phyloP scores from a whole-genome alignment of 1,140 invertebrate genomes.

The Helicoverpa zea region DNA sequence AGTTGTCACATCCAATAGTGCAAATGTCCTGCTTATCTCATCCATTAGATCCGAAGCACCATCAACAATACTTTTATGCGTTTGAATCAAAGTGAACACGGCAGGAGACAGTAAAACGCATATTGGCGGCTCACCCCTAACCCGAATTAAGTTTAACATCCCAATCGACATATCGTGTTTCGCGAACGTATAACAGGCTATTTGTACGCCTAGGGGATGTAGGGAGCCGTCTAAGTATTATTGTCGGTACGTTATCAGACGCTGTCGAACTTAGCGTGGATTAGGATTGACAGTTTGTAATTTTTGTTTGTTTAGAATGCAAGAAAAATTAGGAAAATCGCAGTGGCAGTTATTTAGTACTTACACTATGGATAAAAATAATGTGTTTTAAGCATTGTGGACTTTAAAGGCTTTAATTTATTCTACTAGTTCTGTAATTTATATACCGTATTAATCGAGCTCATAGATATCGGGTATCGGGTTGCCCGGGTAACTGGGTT shows the following conservation, averaged over 20 bases:
- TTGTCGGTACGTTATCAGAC: constrained; percentile 49
- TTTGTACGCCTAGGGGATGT: constrained; percentile 63
- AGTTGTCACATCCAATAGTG: not conserved
- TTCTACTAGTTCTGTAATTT: too few relatives aligned
- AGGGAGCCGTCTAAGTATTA: constrained; percentile 59
- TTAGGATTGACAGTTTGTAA: not conserved
- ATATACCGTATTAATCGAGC: too few relatives aligned
- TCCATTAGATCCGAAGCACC: constrained; percentile 25
- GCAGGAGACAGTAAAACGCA: constrained; percentile 77
- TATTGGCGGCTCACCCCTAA: constrained; percentile 71
- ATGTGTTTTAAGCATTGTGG: too few relatives aligned
- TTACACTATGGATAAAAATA: too few relatives aligned
- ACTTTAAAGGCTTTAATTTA: too few relatives aligned
- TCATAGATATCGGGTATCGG: too few relatives aligned
- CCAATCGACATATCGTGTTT: constrained; percentile 81
- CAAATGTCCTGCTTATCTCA: not conserved
- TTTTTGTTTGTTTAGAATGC: not conserved
- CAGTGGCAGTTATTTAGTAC: too few relatives aligned
- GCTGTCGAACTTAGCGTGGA: constrained; percentile 3
- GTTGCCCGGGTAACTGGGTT: too few relatives aligned
- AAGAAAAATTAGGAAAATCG: too few relatives aligned
- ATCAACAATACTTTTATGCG: constrained; percentile 54
- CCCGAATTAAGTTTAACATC: constrained; percentile 83
- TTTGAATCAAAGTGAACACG: constrained; percentile 75
- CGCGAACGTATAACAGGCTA: constrained; percentile 75